Percentiles rank a stretch among this genome's conserved stretches.
Conservation (phyloP, 2,113 vertebrate species). For the Sakesphorus luctuosus region DNA sequence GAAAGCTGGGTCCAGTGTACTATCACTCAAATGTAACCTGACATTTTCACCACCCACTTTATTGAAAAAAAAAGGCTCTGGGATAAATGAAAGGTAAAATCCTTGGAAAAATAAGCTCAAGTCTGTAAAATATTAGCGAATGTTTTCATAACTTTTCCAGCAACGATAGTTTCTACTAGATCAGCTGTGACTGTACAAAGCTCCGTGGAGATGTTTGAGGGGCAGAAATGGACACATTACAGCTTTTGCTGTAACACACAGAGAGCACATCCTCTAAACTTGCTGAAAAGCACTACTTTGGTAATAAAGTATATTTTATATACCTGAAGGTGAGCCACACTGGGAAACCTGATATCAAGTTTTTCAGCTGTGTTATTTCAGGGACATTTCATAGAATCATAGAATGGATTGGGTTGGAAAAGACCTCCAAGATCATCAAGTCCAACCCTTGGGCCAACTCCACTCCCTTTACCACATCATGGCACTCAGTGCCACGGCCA, state of each 20-base stretch:
- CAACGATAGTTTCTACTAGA: neutral
- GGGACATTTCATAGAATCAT: no score
- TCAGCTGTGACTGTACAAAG: neutral
- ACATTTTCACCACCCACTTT: conserved; percentile 25
- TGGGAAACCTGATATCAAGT: neutral
- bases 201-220: neutral
- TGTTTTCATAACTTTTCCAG: conserved; percentile 61
- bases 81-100: conserved; percentile 56
- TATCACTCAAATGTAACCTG: neutral
- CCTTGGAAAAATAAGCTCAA: conserved; percentile 43
- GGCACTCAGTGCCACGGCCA: no score
- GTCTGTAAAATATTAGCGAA: conserved; percentile 54
- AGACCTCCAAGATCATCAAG: no score
- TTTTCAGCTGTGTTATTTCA: conserved; percentile 10
- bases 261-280: neutral
- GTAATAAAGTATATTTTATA: neutral
- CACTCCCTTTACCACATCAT: no score
- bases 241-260: neutral
- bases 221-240: neutral
- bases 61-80: conserved; percentile 18
- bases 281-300: neutral
- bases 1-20: neutral
- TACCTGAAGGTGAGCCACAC: neutral
- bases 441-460: no score
- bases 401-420: no score